These are phyloP conservation scores for Loris lydekkerianus DNA, from an alignment of 2,797 vertebrate species.

Conservation along the genomic window DNA sequence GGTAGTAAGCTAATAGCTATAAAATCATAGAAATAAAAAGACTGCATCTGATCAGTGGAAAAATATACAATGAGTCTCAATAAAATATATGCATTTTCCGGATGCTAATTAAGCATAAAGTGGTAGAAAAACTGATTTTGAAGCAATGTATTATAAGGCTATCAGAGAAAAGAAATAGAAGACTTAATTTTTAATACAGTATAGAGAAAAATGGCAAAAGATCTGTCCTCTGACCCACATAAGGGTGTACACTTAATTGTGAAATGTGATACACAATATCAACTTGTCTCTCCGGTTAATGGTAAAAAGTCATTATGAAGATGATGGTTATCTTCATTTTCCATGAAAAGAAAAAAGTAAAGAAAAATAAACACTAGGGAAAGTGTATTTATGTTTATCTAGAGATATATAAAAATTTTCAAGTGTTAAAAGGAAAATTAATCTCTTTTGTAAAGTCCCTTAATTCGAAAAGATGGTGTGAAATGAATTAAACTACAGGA, in stretches of 20 bases:
- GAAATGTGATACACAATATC: not conserved
- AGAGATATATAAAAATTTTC: not conserved
- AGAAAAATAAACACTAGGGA: not conserved
- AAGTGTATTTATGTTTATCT: not conserved
- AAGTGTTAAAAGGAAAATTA: conserved; percentile 32
- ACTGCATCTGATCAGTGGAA: not conserved
- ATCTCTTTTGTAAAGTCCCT: not conserved
- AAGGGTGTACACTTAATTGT: not conserved
- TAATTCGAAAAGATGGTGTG: not conserved
- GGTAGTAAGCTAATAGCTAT: not conserved
- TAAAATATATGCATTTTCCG: not conserved
- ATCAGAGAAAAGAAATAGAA: not conserved
- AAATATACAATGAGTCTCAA: not conserved
- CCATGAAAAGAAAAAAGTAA: not conserved
- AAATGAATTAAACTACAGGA: not conserved
- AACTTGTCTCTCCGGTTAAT: not conserved
- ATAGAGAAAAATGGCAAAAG: not conserved
- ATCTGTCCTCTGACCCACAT: not conserved
- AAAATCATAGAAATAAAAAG: not conserved
- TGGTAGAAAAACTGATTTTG: not conserved
- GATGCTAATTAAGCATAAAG: not conserved
- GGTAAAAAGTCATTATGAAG: not conserved
- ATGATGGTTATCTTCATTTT: not conserved
- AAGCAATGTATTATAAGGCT: not conserved
- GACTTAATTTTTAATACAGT: not conserved